A percentile compares a stretch with the other conserved stretches of the same genome.
Conservation (phyloP, 2,888 invertebrate species). For the Xestia sexstrigata region DNA sequence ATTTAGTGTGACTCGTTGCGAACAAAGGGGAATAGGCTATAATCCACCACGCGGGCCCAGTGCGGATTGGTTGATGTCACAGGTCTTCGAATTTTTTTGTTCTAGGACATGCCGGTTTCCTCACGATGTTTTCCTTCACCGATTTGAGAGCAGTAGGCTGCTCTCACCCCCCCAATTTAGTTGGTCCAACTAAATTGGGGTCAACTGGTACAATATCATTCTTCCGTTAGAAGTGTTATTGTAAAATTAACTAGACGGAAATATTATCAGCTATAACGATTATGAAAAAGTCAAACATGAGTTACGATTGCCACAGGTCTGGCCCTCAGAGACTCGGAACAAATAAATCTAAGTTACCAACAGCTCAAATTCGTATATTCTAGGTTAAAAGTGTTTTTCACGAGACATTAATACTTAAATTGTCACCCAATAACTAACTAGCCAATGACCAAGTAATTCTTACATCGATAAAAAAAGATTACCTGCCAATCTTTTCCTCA, state of each 20-base stretch:
- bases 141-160: no score
- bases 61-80: no score
- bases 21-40: no score
- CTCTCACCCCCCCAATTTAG: no score
- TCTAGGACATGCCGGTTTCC: no score
- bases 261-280: neutral
- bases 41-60: no score
- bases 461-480: constrained; percentile 11
- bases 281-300: neutral
- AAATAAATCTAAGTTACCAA: no score
- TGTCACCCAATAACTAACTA: constrained; percentile 4
- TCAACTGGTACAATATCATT: neutral
- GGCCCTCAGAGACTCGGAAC: neutral
- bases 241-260: neutral
- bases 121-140: no score
- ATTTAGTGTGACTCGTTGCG: no score
- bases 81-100: no score
- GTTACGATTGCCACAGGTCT: neutral
- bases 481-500: constrained; percentile 9
- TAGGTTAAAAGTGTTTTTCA: neutral
- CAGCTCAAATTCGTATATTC: neutral
- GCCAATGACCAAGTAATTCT: constrained; percentile 4
- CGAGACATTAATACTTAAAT: neutral
- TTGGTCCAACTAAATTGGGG: neutral
- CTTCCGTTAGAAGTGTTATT: neutral